Evolutionary conservation across 2,113 vertebrate genomes (phyloP).

Genomic region (Eudorcas thomsonii): DNA sequence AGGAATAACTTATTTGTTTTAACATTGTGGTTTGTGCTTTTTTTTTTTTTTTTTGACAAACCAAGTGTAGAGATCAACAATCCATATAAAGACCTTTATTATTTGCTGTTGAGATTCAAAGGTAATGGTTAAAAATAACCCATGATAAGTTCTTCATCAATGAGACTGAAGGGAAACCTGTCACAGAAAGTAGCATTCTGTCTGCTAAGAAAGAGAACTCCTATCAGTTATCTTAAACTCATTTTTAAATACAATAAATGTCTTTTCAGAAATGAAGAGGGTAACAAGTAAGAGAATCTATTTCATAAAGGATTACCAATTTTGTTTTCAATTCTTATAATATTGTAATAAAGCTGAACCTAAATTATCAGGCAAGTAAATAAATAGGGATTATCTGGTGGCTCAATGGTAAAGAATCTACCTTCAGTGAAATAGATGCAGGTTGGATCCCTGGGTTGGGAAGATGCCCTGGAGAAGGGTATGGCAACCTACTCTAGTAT

Average conservation of each 20-base stretch:
- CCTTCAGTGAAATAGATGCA: slow-evolving; percentile 64
- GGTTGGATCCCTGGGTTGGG: neutral
- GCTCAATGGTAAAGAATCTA: slow-evolving; percentile 34
- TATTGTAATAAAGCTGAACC: slow-evolving; percentile 60
- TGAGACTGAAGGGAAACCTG: neutral
- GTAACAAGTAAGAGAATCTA: neutral
- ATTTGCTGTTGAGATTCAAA: neutral
- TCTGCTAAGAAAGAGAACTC: neutral
- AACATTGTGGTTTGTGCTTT: neutral
- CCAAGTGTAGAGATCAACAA: neutral
- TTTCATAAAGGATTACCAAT: slow-evolving; percentile 25
- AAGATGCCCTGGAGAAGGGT: neutral
- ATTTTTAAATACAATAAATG: neutral
- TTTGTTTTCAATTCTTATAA: slow-evolving; percentile 41
- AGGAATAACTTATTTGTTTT: neutral
- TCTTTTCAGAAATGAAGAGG: neutral
- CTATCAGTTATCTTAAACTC: neutral
- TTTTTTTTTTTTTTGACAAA: neutral
- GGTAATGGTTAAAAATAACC: neutral
- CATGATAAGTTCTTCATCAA: neutral
- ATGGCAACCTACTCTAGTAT: neutral
- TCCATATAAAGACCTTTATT: neutral
- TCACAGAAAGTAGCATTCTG: neutral
- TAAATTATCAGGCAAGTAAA: slow-evolving; percentile 11
- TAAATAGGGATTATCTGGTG: neutral